Evolutionary conservation across 1,140 invertebrate species (phyloP), one percentile per base, ranked within the genome.

Genomic region (Rhysida immarginata): DNA sequence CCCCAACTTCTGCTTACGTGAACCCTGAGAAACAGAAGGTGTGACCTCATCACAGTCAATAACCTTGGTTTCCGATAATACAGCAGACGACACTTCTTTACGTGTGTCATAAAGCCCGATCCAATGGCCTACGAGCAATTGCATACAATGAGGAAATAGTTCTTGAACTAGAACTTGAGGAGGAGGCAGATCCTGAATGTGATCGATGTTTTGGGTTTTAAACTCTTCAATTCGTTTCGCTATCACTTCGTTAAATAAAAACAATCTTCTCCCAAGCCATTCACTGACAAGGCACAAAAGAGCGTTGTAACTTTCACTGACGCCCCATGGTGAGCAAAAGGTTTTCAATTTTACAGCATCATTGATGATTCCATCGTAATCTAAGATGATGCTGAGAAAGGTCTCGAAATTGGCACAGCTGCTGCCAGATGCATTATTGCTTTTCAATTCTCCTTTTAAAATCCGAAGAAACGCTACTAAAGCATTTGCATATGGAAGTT

Each of bases 101-200:
- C 13, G 29, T 18, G 35, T 44, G 18, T 20, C 53, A 35, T 54
- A 49, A 14, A 53, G 18, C 2, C 45, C 20, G n/a, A 63, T 62
- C 65, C 65, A 67, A 18, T 59, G 25, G 3, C 50, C 29, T 11
- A 64, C 18, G 16, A 67, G 49, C 23, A 53, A 26, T 35, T 56
- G 57, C 65, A 67, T 67, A 53, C 59, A 64, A 3, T 26, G n/a
- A n/a, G 65, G 65, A 49, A 67, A 67, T 3, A 67, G 44, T 24
- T 56, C 35, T 20, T 58, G 46, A 1, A 67, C 57, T 1, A 67
- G 57, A 1, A 51, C 42, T 20, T 62, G 42, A 5, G 64, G 42
- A 21, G 61, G 55, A 25, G 65, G 65, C 14, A 67, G 51, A 51
- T 65, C 62, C 41, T 63, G 61, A 54, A 65, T 65, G 54, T 58